Evolutionary conservation across 2,888 invertebrate species (phyloP), one percentile per base, ranked within the genome.

Genomic region (Uloborus plumipes): DNA sequence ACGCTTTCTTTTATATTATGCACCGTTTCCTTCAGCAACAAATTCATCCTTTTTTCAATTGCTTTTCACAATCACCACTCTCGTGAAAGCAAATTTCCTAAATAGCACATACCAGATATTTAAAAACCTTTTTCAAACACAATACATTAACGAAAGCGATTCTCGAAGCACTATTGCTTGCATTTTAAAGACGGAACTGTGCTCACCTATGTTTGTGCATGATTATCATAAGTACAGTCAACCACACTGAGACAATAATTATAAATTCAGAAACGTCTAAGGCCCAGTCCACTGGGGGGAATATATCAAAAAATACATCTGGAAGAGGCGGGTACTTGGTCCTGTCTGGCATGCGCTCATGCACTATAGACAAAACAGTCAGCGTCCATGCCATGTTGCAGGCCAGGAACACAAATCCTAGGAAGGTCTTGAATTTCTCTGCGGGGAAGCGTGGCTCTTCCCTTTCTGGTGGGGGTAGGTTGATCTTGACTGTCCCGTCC

Each of bases 301-400:
- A 91, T 88, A 93, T 92, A 89, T 95, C 94, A 87, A 96, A 92
- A 88, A 95, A 91, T 86, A 94, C 91, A 90, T 97, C 97, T 77
- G 94, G 94, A 87, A 97, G 92, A 74, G 96, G 96, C 80, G 91
- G 91, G 88, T 93, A 93, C 11, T 90, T 91, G 84, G 91, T 91
- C 85, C 94, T 91, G 90, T 95, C 94, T 65, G 96, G 96, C 86
- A 96, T 92, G 86, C 94, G 92, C 89, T 97, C 96, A 90, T 97
- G 96, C 84, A 95, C 94, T 26, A 86, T 83, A 31, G 86, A 79
- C 39, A 86, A 66, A 16, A 85, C 80, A n/a, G 84, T 79, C 47
- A 86, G 71, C 61, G 86, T 86, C 50, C 85, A 80, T 13, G 80
- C 84, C 85, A 86, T 85, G 71, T 85, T 85, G 49, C 71, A 50